Percentiles rank a stretch among this genome's conserved stretches.
Evolutionary conservation across 1,140 invertebrate species (phyloP).

Genomic region (Lineus longissimus): DNA sequence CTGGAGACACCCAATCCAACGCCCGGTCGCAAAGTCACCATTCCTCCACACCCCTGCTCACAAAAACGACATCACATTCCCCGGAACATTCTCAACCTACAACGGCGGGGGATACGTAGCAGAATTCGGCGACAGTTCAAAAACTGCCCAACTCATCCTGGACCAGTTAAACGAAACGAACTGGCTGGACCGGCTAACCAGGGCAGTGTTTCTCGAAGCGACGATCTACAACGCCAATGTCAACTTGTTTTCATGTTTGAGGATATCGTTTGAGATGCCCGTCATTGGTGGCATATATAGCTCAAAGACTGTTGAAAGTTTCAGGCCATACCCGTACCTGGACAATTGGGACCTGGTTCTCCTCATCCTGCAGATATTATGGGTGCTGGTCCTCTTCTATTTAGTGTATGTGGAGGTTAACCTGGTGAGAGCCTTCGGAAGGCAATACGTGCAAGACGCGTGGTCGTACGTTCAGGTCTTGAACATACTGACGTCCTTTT

Average conservation of each 20-base stretch:
- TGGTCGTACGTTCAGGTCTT: no score
- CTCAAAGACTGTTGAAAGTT: constrained; percentile 35
- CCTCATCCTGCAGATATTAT: constrained; percentile 34
- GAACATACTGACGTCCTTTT: no score
- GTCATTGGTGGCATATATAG: constrained; percentile 50
- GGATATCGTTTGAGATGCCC: constrained; percentile 51
- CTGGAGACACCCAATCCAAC: no score
- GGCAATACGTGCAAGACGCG: no score
- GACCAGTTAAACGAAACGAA: constrained; percentile 39
- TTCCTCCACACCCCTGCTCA: not conserved
- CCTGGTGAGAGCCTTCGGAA: no score
- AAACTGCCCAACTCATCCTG: constrained; percentile 38
- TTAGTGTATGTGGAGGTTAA: constrained; percentile 15
- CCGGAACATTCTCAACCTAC: constrained; percentile 45
- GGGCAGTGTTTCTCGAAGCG: constrained; percentile 58
- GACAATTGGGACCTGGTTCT: constrained; percentile 30
- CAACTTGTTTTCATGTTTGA: constrained; percentile 33
- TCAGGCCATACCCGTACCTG: constrained; percentile 35
- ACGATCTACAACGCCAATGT: constrained; percentile 56
- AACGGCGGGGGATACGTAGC: constrained; percentile 55
- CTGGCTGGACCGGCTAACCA: constrained; percentile 58
- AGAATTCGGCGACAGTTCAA: constrained; percentile 35
- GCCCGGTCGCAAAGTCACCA: not conserved
- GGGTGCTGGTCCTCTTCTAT: constrained; percentile 26
- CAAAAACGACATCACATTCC: not conserved